phyloP scores from a whole-genome alignment of 2,888 invertebrate species.

The Tetrapedia diversipes region DNA sequence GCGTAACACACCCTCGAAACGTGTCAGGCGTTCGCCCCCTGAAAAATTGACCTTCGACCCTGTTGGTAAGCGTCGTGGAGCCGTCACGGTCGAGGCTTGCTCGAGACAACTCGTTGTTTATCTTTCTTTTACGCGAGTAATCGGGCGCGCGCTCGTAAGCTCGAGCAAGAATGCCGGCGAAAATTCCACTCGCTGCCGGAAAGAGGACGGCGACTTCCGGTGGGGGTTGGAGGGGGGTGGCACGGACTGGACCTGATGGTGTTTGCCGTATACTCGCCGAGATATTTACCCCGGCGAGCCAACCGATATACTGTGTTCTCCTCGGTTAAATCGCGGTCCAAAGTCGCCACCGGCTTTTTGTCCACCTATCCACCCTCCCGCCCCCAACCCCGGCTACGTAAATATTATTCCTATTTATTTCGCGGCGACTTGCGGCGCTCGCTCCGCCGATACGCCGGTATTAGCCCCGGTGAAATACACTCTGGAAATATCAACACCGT shows the following conservation, averaged over 20 bases:
- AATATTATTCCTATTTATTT: slow-evolving; percentile 50
- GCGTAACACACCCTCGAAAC: not conserved
- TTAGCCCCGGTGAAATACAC: slow-evolving; percentile 28
- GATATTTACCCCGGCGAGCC: slow-evolving; percentile 43
- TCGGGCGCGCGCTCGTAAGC: slow-evolving; percentile 15
- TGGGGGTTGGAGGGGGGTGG: not conserved
- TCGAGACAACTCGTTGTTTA: slow-evolving; percentile 2
- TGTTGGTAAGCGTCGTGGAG: not conserved
- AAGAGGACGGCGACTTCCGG: not conserved
- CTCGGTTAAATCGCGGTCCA: slow-evolving; percentile 37
- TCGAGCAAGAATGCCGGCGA: slow-evolving; percentile 5
- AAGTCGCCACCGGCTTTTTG: slow-evolving; percentile 15
- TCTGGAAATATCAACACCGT: slow-evolving; percentile 28
- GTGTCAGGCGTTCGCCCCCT: not conserved
- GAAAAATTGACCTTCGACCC: slow-evolving; percentile 24
- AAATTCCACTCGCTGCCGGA: not conserved
- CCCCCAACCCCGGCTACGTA: slow-evolving; percentile 35
- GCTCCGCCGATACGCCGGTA: not conserved
- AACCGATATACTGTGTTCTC: slow-evolving; percentile 29
- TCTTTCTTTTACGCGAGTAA: slow-evolving; percentile 11
- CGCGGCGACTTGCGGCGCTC: not conserved
- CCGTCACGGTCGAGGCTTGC: not conserved
- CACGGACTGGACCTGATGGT: not conserved
- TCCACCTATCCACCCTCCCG: slow-evolving; percentile 30
- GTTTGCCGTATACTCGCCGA: slow-evolving; percentile 35